Evolutionary conservation across 2,113 vertebrate species (phyloP), one percentile per base, ranked within the genome.

Genomic region (Origma solitaria): DNA sequence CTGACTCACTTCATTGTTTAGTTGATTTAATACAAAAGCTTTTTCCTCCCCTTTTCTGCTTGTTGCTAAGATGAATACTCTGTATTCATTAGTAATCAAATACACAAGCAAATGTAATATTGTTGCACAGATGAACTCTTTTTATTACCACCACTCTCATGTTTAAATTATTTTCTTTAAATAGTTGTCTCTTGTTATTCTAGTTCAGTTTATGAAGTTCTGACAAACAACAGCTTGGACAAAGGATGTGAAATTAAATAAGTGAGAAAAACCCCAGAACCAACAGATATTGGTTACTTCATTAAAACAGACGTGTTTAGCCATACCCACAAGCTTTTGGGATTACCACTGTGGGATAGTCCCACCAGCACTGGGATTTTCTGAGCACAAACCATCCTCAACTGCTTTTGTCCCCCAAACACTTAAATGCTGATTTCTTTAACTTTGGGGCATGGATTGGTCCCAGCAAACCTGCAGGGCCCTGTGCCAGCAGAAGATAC

Each of bases 21-120:
- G 80, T 87, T 97, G 97, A 98, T 97, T 98, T 98, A 98, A 97
- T 97, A 96, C 90, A 95, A 96, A 97, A 94, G 61, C 84, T 96
- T 84, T 82, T 95, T 84, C 68, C 54, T 94, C 54, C 86, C 85
- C 94, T 96, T 97, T 96, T 94, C 96, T 90, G 80, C 82, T 84
- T 86, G 73, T 92, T 95, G 91, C 79, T 82, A 95, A 96, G 96
- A 98, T 93, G 93, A 98, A 97, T 97, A 94, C 92, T 94, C 77
- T 16, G 83, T 95, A 92, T 97, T 97, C 97, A 97, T 97, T 97
- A 97, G 94, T 86, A 97, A 97, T 96, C 95, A 97, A 96, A 96
- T 92, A 97, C 87, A 95, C 89, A 66, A 95, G 93, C 86, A 96
- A 97, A 97, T 80, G 83, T 94, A 96, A 97, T 87, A 97, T 35